Base-by-base conservation (phyloP, 2,113 vertebrate species). In the Equus quagga region DNA sequence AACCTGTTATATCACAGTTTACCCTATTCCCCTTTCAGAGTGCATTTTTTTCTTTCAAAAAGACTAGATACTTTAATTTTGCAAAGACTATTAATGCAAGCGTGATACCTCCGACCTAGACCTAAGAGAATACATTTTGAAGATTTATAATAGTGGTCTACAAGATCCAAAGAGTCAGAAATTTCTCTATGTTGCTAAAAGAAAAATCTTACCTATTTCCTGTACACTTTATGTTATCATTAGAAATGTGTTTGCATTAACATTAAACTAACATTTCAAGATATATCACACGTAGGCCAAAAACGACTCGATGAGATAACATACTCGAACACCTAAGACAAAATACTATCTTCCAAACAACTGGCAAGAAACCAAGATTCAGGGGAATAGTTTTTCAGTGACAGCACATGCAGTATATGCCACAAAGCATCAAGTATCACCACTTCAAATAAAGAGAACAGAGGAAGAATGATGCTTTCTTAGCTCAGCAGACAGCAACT, bases 261-360 rank as follows among this genome's bases (percentile, higher is more conserved):
- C 18, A 76, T 79, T 67, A 93, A 97, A 64, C 7, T 65, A 80
- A 81, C 49, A 4, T 62, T 97, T 93, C 78, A 60, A 90, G 83
- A 91, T 49, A 78, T 60, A 92, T 73, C 11, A 11, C 21, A 41
- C 41, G n/a, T 94, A 84, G 86, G 33, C 17, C 26, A 70, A 36
- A 33, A 94, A 87, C 1, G 73, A 89, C 58, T 89, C 78, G 78
- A 51, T 51, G 56, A 54, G 31, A 62, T 88, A 60, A 89, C 33
- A 36, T n/a, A 91, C 21, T 70, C 23, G 36, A 97, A 96, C 3
- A 76, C 9, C 56, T 67, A 90, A 97, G 31, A 58, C 15, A 80
- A n/a, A 96, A 26, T 19, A 85, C n/a, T 41, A 6, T 83, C 44
- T 89, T 98, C 83, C 23, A 91, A 97, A 85, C 62, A 96, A 51